phyloP scores from a whole-genome alignment of 2,113 vertebrate genomes.

The Labeo catla region DNA sequence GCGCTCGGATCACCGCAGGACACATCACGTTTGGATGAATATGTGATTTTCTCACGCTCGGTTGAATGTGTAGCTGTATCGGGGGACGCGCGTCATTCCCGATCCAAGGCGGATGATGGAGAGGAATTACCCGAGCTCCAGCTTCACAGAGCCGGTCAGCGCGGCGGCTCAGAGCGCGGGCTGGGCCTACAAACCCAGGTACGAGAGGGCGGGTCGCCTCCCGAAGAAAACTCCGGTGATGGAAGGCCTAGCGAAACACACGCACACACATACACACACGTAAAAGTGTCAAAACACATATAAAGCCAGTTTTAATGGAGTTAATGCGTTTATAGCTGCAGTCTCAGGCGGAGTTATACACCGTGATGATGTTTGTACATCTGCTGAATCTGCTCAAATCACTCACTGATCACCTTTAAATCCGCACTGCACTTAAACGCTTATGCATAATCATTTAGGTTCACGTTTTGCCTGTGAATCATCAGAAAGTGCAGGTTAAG shows the following conservation, averaged over 20 bases:
- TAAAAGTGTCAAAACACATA: background rate
- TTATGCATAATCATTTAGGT: background rate
- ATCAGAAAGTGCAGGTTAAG: background rate
- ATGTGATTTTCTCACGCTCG: conserved; percentile 62
- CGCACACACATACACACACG: background rate
- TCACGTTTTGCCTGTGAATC: background rate
- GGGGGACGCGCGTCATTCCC: conserved; percentile 68
- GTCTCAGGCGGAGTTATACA: background rate
- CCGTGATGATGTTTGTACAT: background rate
- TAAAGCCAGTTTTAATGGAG: background rate
- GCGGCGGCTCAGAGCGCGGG: conserved; percentile 81
- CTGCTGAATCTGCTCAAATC: background rate
- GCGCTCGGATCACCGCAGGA: conserved; percentile 33
- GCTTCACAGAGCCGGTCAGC: conserved; percentile 86
- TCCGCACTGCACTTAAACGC: background rate
- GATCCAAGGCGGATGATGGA: conserved; percentile 87
- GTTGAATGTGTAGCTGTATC: conserved; percentile 73
- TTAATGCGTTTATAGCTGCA: background rate
- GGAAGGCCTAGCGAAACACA: conserved; percentile 66
- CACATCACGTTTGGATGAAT: conserved; percentile 45
- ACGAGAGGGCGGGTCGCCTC: conserved; percentile 75
- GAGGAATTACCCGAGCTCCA: conserved; percentile 89
- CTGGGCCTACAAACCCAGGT: conserved; percentile 96
- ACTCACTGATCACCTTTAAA: conserved; percentile 7
- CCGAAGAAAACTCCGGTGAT: conserved; percentile 78